phyloP scores from a whole-genome alignment of 1,140 invertebrate species.

The Aphis craccivora region DNA sequence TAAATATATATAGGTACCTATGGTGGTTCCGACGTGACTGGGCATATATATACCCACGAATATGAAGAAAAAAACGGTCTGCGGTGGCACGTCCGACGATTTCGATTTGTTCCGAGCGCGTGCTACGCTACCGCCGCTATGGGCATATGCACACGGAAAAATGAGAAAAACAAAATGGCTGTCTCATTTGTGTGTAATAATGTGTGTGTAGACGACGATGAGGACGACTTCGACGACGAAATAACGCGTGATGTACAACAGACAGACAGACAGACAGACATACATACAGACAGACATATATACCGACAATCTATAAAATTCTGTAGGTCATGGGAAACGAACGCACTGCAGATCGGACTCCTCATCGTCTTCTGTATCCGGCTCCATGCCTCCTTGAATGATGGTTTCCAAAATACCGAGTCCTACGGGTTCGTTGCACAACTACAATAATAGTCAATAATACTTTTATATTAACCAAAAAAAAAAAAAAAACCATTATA shows the following conservation, averaged over 20 bases:
- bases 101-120: slow-evolving; percentile 58
- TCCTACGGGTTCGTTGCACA: background rate
- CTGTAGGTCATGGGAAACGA: slow-evolving; percentile 1
- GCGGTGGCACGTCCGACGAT: slow-evolving; percentile 54
- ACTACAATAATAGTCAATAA: too few species aligned
- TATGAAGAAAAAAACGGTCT: background rate
- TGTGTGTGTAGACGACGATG: background rate
- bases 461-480: too few species aligned
- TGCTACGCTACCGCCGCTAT: slow-evolving; percentile 26
- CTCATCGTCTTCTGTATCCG: too few species aligned
- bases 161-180: slow-evolving; percentile 41
- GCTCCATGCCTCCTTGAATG: background rate
- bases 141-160: slow-evolving; percentile 28
- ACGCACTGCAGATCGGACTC: background rate
- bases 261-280: background rate
- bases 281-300: background rate
- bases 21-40: slow-evolving; percentile 34
- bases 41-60: background rate
- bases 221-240: background rate
- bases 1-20: background rate
- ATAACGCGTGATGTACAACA: background rate
- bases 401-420: background rate
- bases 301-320: background rate
- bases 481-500: too few species aligned
- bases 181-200: background rate